Percentiles rank a stretch among this genome's conserved stretches.
Conservation (phyloP, 2,888 invertebrate species). For the Acrobasis repandana region DNA sequence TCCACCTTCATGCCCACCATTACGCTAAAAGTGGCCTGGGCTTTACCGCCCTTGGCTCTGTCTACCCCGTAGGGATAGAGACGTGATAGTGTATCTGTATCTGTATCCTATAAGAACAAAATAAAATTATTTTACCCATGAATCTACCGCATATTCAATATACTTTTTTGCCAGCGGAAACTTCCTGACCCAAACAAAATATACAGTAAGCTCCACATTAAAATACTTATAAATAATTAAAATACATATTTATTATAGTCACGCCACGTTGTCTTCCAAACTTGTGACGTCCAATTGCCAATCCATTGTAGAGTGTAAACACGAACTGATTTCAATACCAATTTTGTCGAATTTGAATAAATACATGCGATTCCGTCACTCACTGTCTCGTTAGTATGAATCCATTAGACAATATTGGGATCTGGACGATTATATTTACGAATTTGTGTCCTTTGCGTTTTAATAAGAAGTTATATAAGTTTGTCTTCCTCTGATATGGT, state of each 20-base stretch:
- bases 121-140: too few species aligned
- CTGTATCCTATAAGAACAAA: too few species aligned
- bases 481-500: constrained; percentile 29
- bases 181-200: neutral
- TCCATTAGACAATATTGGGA: constrained; percentile 56
- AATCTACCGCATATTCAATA: too few species aligned
- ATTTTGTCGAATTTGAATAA: constrained; percentile 71
- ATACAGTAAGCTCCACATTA: neutral
- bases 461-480: constrained; percentile 36
- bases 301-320: constrained; percentile 41
- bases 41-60: too few species aligned
- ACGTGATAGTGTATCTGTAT: too few species aligned
- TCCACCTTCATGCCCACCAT: too few species aligned
- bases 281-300: constrained; percentile 11
- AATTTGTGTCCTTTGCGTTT: constrained; percentile 32
- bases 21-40: too few species aligned
- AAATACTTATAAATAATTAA: neutral
- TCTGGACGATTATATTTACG: constrained; percentile 26
- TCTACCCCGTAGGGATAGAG: too few species aligned
- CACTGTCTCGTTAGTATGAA: constrained; percentile 63
- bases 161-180: too few species aligned
- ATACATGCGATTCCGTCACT: constrained; percentile 58
- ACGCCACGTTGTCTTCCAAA: constrained; percentile 11
- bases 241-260: neutral
- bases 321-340: constrained; percentile 50